Base-by-base conservation (phyloP, 1,140 invertebrate genomes). In the Asobara japonica region DNA sequence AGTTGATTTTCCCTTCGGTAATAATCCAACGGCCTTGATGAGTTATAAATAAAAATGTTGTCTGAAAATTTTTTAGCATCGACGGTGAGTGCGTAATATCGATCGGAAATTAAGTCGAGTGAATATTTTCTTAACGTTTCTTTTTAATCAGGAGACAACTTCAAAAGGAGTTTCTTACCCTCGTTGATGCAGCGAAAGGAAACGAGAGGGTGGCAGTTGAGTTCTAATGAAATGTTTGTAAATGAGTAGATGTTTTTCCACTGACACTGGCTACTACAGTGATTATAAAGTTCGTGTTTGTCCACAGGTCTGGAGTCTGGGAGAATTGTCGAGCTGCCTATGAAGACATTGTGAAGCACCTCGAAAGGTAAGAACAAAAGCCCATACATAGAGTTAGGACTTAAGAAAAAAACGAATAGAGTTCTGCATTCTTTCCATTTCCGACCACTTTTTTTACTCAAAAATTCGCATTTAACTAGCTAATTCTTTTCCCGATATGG, bases 311-410 rank as follows among this genome's bases (percentile, higher is more conserved):
- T 83, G 94, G 94, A 80, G 83, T 96, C 85, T 97, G 95, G 95
- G 95, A 97, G 89, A 96, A 96, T 89, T 96, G 95, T 89, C 91
- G 95, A 86, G 94, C 94, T 76, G 94, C 94, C 79, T 96, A 96
- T 86, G 95, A 96, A 89, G 95, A 96, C 88, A 95, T 96, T 85
- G 94, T 96, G 64, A 96, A 96, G 90, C 95, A 96, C 84, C 91
- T 96, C 80, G 94, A 96, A 91, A 94, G 95, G 92, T 95, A 92
- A 89, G 92, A 80, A 31, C 74, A 51, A 56, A 5, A 16, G 11
- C 3, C 38, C 16, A 30, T 60, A n/a, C n/a, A 45, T 38, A 45
- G 18, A 45, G 10, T 3, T 13, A 45, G 4, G 0, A 7, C n/a
- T 38, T 38, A 38, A 45, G 5, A 45, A 45, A 45, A 16, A 16